These are phyloP conservation scores for Probaryconus sp. DNA, from an alignment of 1,140 invertebrate genomes.

Conservation along the genomic window DNA sequence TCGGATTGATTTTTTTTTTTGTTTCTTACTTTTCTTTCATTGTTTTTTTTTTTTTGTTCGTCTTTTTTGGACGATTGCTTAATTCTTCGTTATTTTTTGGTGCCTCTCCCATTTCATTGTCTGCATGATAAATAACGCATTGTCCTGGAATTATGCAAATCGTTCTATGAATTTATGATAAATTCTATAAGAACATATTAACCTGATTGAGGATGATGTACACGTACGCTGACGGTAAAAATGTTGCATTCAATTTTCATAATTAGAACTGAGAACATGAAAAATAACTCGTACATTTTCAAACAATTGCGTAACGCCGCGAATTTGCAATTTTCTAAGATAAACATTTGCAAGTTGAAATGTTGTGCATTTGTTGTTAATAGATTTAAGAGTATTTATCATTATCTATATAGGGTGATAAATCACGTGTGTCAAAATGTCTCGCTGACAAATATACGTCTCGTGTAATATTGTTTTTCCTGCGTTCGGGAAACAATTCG, in stretches of 20 bases:
- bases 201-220: conserved; percentile 16
- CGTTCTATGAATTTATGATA: conserved; percentile 18
- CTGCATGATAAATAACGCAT: conserved; percentile 28
- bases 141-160: conserved; percentile 41
- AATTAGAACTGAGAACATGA: no score
- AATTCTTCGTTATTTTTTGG: conserved; percentile 30
- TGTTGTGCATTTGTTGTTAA: no score
- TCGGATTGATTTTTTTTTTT: conserved; percentile 33
- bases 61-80: conserved; percentile 45
- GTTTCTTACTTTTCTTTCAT: conserved; percentile 14
- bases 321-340: no score
- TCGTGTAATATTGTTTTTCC: conserved; percentile 16
- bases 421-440: conserved; percentile 8
- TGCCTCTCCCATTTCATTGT: conserved; percentile 59
- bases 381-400: no score
- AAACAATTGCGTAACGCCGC: no score
- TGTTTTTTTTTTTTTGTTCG: not conserved
- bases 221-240: not conserved
- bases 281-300: no score
- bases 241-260: not conserved
- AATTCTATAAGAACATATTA: conserved; percentile 24
- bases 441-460: not conserved
- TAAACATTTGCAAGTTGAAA: no score
- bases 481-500: conserved; percentile 1
- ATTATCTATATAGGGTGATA: no score